A percentile compares a stretch with the other conserved stretches of the same genome.
phyloP scores from a whole-genome alignment of 2,888 invertebrate genomes.

The Amphimallon solstitiale region DNA sequence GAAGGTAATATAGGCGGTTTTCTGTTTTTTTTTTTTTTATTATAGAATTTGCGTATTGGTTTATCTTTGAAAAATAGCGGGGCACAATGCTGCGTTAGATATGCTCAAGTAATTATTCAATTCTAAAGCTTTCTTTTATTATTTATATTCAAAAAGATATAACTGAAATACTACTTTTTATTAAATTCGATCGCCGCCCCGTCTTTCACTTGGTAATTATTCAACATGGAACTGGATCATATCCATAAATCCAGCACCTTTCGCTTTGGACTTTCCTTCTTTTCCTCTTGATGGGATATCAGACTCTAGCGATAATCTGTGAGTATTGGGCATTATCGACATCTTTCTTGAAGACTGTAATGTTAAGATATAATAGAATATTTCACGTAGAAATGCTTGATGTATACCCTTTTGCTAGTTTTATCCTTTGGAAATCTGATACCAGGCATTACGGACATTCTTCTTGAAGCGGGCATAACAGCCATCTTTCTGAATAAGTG shows the following conservation, averaged over 20 bases:
- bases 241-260: constrained; percentile 46
- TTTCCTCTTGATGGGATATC: constrained; percentile 1
- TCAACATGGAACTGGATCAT: constrained; percentile 42
- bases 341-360: constrained; percentile 35
- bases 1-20: too few relatives aligned
- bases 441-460: constrained; percentile 66
- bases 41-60: too few relatives aligned
- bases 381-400: background rate
- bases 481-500: constrained; percentile 64
- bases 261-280: constrained; percentile 4
- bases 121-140: too few relatives aligned
- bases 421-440: constrained; percentile 46
- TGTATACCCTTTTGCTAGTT: constrained; percentile 13
- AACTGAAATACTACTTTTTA: too few relatives aligned
- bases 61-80: too few relatives aligned
- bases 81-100: too few relatives aligned
- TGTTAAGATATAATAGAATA: background rate
- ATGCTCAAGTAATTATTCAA: too few relatives aligned
- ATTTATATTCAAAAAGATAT: background rate
- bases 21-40: too few relatives aligned
- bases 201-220: background rate
- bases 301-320: constrained; percentile 13
- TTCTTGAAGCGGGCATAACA: constrained; percentile 61
- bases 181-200: too few relatives aligned
- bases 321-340: constrained; percentile 39